Evolutionary conservation across 2,113 vertebrate genomes (phyloP), one percentile per base, ranked within the genome.

Genomic region (Gnathonemus echidnorhynchus): DNA sequence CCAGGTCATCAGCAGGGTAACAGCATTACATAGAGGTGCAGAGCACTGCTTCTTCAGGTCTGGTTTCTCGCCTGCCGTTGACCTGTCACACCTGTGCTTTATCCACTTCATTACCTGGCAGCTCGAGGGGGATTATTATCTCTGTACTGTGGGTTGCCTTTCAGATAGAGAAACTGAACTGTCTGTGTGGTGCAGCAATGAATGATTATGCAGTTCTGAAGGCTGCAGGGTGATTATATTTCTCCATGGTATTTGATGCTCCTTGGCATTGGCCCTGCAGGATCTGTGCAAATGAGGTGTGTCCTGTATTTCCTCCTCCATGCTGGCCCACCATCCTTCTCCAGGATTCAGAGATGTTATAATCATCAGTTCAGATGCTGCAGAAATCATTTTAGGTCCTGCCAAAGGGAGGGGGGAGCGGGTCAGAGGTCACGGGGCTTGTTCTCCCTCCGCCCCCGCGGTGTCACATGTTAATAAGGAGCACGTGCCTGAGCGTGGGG

Each of bases 281-380:
- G 35, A 80, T 80, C 74, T 42, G 74, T 77, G 31, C 35, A 19
- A 80, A 80, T 80, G 74, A 80, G 74, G 74, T 42, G 74, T 6
- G 35, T 17, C 31, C 15, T 80, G 74, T 19, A 19, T 42, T 42
- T 19, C 31, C 13, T 39, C 35, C 74, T 42, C 35, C 74, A 35
- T 1, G 35, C 74, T 80, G 74, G 74, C 74, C 74, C 35, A 80
- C 31, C 74, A 42, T 80, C 74, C 21, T 48, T 13, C 83, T 85
- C 45, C 19, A 21, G 83, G 39, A 46, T 48, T 13, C 45, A 5
- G 83, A 24, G 83, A 85, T 85, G 83, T 85, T 85, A 85, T 85
- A 85, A n/a, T n/a, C 45, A 85, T 85, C 83, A 85, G 39, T 85
- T 45, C 83, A n/a, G 45, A 39, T 85, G 83, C 45, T 85, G 83